These are phyloP conservation scores for Drosophila rubida DNA, from an alignment of 2,888 invertebrate species.

Conservation along the genomic window DNA sequence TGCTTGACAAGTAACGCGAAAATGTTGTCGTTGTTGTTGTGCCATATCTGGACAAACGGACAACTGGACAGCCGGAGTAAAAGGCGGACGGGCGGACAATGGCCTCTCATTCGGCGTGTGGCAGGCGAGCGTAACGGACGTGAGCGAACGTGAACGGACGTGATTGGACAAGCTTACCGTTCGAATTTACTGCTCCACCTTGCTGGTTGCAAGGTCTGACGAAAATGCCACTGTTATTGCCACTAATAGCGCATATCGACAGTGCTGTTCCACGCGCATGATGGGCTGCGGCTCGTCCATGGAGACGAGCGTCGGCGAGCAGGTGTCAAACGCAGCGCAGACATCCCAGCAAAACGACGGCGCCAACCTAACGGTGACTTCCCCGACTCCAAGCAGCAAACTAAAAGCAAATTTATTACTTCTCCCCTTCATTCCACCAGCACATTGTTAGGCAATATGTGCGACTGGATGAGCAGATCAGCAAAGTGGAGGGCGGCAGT, in stretches of 20 bases:
- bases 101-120: constrained; percentile 61
- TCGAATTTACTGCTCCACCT: constrained; percentile 12
- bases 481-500: constrained; percentile 80
- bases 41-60: constrained; percentile 35
- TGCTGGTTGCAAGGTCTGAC: constrained; percentile 33
- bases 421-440: background rate
- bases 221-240: constrained; percentile 34
- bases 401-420: background rate
- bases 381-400: background rate
- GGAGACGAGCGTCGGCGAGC: constrained; percentile 69
- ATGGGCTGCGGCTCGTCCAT: constrained; percentile 82
- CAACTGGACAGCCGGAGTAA: constrained; percentile 52
- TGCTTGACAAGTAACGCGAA: constrained; percentile 55
- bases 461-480: constrained; percentile 82
- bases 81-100: constrained; percentile 27
- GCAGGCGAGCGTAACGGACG: constrained; percentile 54
- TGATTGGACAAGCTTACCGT: background rate
- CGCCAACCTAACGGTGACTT: constrained; percentile 45
- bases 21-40: constrained; percentile 34
- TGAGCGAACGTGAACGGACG: constrained; percentile 4
- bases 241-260: background rate
- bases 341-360: constrained; percentile 58
- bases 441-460: constrained; percentile 81
- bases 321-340: constrained; percentile 40
- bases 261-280: constrained; percentile 32